A percentile compares a stretch with the other conserved stretches of the same genome.
phyloP scores from a whole-genome alignment of 2,113 vertebrate species.

The Mobula hypostoma region DNA sequence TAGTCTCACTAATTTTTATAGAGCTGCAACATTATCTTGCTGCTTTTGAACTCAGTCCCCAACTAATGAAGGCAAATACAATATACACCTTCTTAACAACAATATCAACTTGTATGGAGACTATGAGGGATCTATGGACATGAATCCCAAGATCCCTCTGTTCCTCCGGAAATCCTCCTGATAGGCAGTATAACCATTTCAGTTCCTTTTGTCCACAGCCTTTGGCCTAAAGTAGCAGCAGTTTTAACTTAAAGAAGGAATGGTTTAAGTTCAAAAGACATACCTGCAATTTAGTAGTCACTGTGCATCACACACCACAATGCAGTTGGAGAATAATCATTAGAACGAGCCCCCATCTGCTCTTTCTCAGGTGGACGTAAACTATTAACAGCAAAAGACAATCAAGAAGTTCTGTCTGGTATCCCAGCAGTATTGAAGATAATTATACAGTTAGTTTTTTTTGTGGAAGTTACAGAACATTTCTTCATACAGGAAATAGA shows the following conservation, averaged over 20 bases:
- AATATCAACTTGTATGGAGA: too few relatives aligned
- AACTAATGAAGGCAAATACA: too few relatives aligned
- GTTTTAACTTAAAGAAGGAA: not conserved
- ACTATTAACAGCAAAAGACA: not conserved
- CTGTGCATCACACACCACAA: too few relatives aligned
- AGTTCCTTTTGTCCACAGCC: not conserved
- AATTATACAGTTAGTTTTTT: not conserved
- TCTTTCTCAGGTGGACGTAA: not conserved
- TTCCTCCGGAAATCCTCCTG: too few relatives aligned
- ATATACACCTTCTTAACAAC: too few relatives aligned
- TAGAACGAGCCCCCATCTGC: not conserved
- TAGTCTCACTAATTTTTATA: too few relatives aligned
- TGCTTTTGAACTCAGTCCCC: too few relatives aligned
- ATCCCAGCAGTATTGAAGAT: not conserved
- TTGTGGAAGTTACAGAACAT: not conserved
- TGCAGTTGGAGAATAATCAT: too few relatives aligned
- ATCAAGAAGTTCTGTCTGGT: too few relatives aligned
- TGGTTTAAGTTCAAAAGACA: not conserved
- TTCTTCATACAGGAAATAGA: not conserved
- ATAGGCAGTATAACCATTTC: not conserved
- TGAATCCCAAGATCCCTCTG: too few relatives aligned
- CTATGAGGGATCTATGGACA: too few relatives aligned
- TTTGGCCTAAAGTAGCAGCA: not conserved
- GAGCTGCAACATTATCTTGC: too few relatives aligned
- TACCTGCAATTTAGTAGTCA: not conserved